Evolutionary conservation across 2,113 vertebrate genomes (phyloP), one percentile per base, ranked within the genome.

Genomic region (Ciconia stormi): DNA sequence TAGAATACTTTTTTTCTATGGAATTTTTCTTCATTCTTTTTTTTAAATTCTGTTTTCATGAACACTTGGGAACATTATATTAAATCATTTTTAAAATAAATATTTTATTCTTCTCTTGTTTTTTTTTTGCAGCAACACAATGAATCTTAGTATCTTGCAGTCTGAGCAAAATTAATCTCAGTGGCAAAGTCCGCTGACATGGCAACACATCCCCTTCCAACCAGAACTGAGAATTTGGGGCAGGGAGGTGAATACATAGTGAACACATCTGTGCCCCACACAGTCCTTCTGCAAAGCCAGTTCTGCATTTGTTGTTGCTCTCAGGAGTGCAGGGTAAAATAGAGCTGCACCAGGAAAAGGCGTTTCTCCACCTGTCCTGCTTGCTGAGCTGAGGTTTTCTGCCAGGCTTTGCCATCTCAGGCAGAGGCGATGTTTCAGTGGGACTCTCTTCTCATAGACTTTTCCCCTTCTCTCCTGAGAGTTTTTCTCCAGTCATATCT

Each of bases 121-220:
- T 6, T 71, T 87, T 87, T 94, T 89, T 89, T 53, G n/a, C 44
- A 96, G 42, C 16, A 55, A 40, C 21, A 61, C 22, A 87, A 13
- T 72, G 25, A 88, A 81, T 89, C 38, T 36, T 78, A 42, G 5
- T 53, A 38, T 87, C 46, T 92, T 93, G 32, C 49, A 90, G 30
- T 67, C 47, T 46, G 38, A 66, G 18, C 10, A 93, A 72, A 86
- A 83, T 27, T 62, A 5, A 46, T 69, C 82, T 42, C 66, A 70
- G 19, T 44, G 42, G 26, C 32, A 55, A 91, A 89, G 12, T 52
- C 44, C 3, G 2, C 36, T 74, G 61, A 72, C 21, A 34, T 15
- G 20, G 13, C 40, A 83, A 63, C 1, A 1, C 21, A 46, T 61
- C 12, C 27, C n/a, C 27, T 86, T 83, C 76, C 66, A 92, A 29